Conservation (phyloP, 35 echinoderm and acorn worm genomes). For the Apostichopus californicus region DNA sequence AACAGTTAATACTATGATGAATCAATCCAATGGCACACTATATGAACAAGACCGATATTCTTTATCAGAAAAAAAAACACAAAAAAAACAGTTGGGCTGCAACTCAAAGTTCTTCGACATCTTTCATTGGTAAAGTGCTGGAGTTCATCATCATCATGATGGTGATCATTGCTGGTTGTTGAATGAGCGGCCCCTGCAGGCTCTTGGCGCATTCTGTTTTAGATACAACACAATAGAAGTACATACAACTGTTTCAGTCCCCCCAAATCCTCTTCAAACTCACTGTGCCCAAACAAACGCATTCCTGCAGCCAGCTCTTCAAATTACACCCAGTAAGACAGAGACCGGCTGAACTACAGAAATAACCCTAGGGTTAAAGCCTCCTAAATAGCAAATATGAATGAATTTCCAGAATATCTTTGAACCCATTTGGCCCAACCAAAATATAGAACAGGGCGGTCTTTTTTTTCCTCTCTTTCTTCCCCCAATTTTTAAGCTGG, state of each 20-base stretch:
- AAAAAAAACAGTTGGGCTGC: too few relatives aligned
- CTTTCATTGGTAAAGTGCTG: neutral
- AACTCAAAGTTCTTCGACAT: neutral
- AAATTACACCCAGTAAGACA: slow-evolving; percentile 20
- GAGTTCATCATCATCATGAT: neutral
- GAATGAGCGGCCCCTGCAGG: slow-evolving; percentile 16
- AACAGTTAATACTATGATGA: too few relatives aligned
- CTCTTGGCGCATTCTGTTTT: slow-evolving; percentile 16
- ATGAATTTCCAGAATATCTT: slow-evolving; percentile 54
- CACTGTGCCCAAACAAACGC: slow-evolving; percentile 1
- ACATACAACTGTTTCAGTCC: slow-evolving; percentile 50
- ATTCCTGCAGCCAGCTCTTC: slow-evolving; percentile 17
- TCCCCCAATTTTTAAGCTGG: neutral
- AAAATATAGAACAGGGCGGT: slow-evolving; percentile 22
- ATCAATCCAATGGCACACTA: too few relatives aligned
- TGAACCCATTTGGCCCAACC: slow-evolving; percentile 39
- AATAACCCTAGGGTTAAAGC: slow-evolving; percentile 43
- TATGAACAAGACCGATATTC: too few relatives aligned
- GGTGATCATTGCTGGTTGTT: neutral
- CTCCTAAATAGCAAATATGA: slow-evolving; percentile 48
- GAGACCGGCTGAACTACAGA: slow-evolving; percentile 26
- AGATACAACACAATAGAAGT: slow-evolving; percentile 32
- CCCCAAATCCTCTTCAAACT: slow-evolving; percentile 41
- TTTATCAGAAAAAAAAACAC: too few relatives aligned
- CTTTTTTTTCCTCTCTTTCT: neutral